Conservation (phyloP, 1,140 invertebrate genomes). For the Sarcophaga peregrina region DNA sequence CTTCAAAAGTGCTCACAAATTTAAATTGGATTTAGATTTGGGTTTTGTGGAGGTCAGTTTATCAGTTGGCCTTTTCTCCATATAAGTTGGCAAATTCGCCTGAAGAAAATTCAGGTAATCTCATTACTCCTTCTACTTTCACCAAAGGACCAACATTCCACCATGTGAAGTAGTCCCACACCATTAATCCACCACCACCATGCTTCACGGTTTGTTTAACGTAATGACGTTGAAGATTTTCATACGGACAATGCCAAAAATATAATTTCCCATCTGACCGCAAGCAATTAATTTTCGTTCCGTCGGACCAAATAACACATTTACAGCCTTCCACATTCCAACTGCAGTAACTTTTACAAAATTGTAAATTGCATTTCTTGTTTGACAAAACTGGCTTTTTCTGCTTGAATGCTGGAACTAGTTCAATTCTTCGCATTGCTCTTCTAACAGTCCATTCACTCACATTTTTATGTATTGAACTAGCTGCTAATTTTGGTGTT, state of each 20-base stretch:
- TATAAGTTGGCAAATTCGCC: too few relatives aligned
- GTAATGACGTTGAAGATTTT: neutral
- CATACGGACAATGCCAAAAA: neutral
- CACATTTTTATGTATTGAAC: conserved; percentile 26
- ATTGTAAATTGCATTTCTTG: neutral
- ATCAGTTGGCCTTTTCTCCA: too few relatives aligned
- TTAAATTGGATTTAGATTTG: too few relatives aligned
- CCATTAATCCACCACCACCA: neutral
- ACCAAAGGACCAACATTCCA: neutral
- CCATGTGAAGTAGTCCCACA: neutral
- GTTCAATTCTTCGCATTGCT: neutral
- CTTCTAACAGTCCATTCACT: conserved; percentile 29
- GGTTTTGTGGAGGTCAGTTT: too few relatives aligned
- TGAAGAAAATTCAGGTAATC: too few relatives aligned
- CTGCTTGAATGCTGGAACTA: neutral
- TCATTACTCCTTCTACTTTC: too few relatives aligned
- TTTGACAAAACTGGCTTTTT: neutral
- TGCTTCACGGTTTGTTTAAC: conserved; percentile 13
- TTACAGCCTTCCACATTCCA: conserved; percentile 46
- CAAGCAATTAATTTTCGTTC: conserved; percentile 47
- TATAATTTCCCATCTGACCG: conserved; percentile 45
- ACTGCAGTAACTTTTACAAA: conserved; percentile 22
- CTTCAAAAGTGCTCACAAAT: too few relatives aligned
- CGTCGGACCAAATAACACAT: conserved; percentile 47
- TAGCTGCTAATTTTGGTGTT: conserved; percentile 41